Percentiles rank a stretch among this genome's conserved stretches.
phyloP scores from a whole-genome alignment of 2,797 vertebrate species.

The Pteropus rufus region DNA sequence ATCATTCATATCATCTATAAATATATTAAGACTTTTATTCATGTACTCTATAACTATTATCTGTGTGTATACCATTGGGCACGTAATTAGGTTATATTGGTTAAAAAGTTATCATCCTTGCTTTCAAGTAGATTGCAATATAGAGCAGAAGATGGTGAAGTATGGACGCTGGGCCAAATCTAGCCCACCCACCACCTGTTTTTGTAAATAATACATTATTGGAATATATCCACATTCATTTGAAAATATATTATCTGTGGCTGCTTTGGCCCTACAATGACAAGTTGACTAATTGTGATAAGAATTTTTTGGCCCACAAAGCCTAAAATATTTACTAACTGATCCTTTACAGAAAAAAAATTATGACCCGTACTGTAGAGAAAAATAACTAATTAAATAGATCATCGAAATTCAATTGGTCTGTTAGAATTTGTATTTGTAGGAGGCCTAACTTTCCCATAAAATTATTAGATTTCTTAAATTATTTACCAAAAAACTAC shows the following conservation, averaged over 20 bases:
- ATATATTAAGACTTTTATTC: background rate
- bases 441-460: background rate
- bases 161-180: background rate
- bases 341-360: background rate
- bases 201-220: background rate
- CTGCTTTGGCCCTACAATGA: background rate
- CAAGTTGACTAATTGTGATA: background rate
- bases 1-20: background rate
- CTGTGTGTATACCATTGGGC: background rate
- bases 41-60: background rate
- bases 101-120: background rate
- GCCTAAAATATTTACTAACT: background rate
- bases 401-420: background rate
- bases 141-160: background rate
- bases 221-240: background rate
- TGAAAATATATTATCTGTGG: background rate
- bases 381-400: background rate
- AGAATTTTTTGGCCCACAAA: background rate
- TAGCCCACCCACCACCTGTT: background rate
- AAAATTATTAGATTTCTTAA: background rate
- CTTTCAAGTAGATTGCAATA: background rate
- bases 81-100: background rate
- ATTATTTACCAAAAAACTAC: background rate
- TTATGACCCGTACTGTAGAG: background rate
- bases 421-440: background rate